Base-by-base conservation (phyloP, 2,797 vertebrate species). In the Danio choprae region DNA sequence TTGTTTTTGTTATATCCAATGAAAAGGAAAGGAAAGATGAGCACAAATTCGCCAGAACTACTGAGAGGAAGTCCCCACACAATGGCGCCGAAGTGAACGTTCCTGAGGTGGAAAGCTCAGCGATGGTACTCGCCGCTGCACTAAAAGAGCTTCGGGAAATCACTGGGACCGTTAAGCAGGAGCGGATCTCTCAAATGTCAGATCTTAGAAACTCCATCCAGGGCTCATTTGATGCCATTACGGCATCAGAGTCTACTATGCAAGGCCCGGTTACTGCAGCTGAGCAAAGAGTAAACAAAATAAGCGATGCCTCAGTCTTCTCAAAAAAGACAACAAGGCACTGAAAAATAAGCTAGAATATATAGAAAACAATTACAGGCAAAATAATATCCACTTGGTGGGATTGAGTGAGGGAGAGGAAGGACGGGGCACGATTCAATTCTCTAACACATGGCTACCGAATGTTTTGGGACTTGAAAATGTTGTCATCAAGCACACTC, bases 211-310 rank as follows among this genome's bases (percentile, higher is more conserved):
- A 64, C 9, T 64, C 60, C 3, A 43, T 62, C 7, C 62, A 64
- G 16, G n/a, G 40, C 8, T 18, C n/a, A 43, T 11, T 12, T 64
- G 60, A 43, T 11, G 1, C 40, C 8, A 4, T 64, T 1, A 62
- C 36, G 0, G 15, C 40, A 7, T 40, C 59, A 40, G 38, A 62
- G 1, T 63, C 38, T 0, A 40, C 60, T n/a, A 41, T 41, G 4
- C 38, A 63, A 41, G 16, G 15, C 60, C 16, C 4, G 4, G 18
- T 64, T 2, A 0, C 8, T 15, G 4, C 2, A 0, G 62, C n/a
- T 11, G 62, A 64, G n/a, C 62, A 64, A 20, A 64, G n/a, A 12
- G 65, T 65, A 10, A 65, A 63, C 6, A 41, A 65, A 65, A 65
- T 2, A 11, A 46, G 18, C 18, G 4, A 41, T 13, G 5, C 11